A percentile compares a stretch with the other conserved stretches of the same genome.
phyloP scores from a whole-genome alignment of 2,888 invertebrate species.

The Epinotia brunnichana region DNA sequence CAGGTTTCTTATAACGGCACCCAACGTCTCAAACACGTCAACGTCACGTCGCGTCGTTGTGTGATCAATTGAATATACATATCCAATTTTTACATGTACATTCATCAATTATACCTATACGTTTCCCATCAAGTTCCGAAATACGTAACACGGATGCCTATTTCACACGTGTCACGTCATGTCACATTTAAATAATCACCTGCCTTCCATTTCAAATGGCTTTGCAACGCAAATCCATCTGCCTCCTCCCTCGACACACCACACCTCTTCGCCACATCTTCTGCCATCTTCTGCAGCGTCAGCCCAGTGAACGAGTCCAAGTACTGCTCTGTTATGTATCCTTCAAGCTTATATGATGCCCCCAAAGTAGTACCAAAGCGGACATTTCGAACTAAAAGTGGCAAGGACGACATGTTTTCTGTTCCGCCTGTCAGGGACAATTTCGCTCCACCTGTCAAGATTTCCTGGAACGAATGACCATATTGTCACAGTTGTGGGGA shows the following conservation, averaged over 20 bases:
- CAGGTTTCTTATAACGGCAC: too few species aligned
- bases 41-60: too few species aligned
- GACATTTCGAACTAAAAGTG: slow-evolving; percentile 91
- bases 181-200: slow-evolving; percentile 74
- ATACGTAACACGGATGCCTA: too few species aligned
- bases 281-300: slow-evolving; percentile 95
- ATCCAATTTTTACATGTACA: too few species aligned
- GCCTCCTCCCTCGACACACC: slow-evolving; percentile 89
- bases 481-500: too few species aligned
- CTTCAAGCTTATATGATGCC: slow-evolving; percentile 89
- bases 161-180: too few species aligned
- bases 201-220: slow-evolving; percentile 92
- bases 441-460: slow-evolving; percentile 90
- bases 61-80: too few species aligned
- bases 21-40: too few species aligned
- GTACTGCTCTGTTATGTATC: slow-evolving; percentile 76
- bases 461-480: slow-evolving; percentile 82
- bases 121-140: too few species aligned
- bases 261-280: slow-evolving; percentile 90
- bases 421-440: slow-evolving; percentile 95
- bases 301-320: slow-evolving; percentile 92
- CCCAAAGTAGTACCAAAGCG: slow-evolving; percentile 95
- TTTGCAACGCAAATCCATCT: slow-evolving; percentile 91
- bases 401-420: slow-evolving; percentile 96
- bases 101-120: too few species aligned